Evolutionary conservation across 2,888 invertebrate species (phyloP).

Genomic region (Carterocephalus palaemon): DNA sequence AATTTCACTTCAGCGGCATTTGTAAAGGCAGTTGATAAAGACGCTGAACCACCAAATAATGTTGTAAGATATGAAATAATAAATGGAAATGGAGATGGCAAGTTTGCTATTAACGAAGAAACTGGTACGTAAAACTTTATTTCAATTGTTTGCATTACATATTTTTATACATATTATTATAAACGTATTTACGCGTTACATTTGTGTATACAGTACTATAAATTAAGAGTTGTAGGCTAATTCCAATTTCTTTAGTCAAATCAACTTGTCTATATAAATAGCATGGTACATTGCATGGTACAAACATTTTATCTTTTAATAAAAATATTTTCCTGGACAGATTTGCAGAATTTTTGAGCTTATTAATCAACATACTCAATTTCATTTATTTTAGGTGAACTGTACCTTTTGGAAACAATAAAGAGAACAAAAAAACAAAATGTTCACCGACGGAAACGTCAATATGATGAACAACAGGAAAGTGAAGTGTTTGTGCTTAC

Average conservation of each 20-base stretch:
- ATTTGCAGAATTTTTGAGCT: too few species aligned
- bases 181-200: not conserved
- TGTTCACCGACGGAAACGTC: slow-evolving; percentile 68
- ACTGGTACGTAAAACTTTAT: slow-evolving; percentile 77
- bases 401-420: slow-evolving; percentile 79
- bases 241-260: too few species aligned
- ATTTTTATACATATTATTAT: too few species aligned
- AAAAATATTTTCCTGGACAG: too few species aligned
- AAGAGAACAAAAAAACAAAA: slow-evolving; percentile 67
- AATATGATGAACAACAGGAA: slow-evolving; percentile 62
- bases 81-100: slow-evolving; percentile 86
- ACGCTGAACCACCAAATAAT: slow-evolving; percentile 91
- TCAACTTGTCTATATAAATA: too few species aligned
- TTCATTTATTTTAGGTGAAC: slow-evolving; percentile 71
- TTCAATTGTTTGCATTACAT: slow-evolving; percentile 10
- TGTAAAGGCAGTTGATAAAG: slow-evolving; percentile 90
- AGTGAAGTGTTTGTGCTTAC: slow-evolving; percentile 82
- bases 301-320: not conserved
- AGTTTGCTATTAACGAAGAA: slow-evolving; percentile 85
- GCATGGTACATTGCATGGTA: too few species aligned
- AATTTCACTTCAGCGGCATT: slow-evolving; percentile 88
- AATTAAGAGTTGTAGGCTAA: too few species aligned
- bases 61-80: slow-evolving; percentile 90
- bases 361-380: not conserved
- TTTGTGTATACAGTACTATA: too few species aligned